Conservation (phyloP, 2,888 invertebrate species). For the Alloplasta piceator region DNA sequence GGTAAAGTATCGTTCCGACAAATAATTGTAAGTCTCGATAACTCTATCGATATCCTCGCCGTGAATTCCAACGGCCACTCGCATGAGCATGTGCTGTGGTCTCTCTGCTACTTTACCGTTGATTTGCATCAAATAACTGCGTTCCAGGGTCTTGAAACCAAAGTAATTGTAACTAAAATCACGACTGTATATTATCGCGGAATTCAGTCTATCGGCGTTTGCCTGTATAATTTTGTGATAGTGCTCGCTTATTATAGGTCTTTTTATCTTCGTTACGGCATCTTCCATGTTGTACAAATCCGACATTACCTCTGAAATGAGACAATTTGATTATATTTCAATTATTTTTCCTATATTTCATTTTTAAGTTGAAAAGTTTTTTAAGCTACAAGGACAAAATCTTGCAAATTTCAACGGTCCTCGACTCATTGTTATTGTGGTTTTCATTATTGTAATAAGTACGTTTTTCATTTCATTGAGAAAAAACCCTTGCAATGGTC, state of each 20-base stretch:
- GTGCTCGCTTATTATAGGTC: conserved; percentile 94
- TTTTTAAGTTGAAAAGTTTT: not conserved
- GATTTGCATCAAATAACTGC: conserved; percentile 96
- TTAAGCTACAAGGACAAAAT: not conserved
- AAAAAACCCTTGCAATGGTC: too few species aligned
- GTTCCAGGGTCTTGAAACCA: conserved; percentile 99
- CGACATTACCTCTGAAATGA: conserved; percentile 92
- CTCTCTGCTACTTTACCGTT: conserved; percentile 96
- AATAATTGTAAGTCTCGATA: conserved; percentile 97
- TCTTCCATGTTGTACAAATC: conserved; percentile 92
- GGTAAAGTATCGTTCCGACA: conserved; percentile 98
- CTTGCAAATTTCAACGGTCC: too few species aligned
- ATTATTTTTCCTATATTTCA: not conserved
- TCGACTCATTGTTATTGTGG: too few species aligned
- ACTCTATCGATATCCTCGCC: conserved; percentile 95
- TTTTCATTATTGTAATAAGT: too few species aligned
- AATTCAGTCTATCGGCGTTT: conserved; percentile 95
- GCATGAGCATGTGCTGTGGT: conserved; percentile 99
- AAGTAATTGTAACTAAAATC: conserved; percentile 99
- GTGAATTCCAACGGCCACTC: conserved; percentile 98
- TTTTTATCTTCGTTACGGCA: conserved; percentile 88
- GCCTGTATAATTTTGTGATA: conserved; percentile 92
- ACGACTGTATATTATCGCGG: conserved; percentile 97
- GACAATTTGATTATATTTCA: not conserved
- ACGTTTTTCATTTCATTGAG: too few species aligned